phyloP scores from a whole-genome alignment of 35 echinoderm and acorn worm species.

The Lytechinus variegatus region DNA sequence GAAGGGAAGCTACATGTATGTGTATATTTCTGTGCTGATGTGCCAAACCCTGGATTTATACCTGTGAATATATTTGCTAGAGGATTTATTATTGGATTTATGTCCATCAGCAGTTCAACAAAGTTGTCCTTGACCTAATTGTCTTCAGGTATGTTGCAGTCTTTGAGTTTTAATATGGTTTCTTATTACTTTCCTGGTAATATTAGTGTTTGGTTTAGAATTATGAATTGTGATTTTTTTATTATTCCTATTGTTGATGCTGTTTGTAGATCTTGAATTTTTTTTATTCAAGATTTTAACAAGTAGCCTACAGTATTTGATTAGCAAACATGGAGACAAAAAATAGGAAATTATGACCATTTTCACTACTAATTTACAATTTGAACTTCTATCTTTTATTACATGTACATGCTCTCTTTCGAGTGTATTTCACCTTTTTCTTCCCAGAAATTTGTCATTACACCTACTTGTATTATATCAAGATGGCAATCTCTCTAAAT shows the following conservation, averaged over 20 bases:
- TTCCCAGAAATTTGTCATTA: not conserved
- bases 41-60: conserved; percentile 2
- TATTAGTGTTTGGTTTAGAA: too few relatives aligned
- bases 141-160: not conserved
- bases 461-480: not conserved
- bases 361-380: too few relatives aligned
- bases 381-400: too few relatives aligned
- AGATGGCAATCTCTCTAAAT: not conserved
- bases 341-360: too few relatives aligned
- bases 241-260: not conserved
- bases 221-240: not conserved
- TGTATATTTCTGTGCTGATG: not conserved
- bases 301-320: not conserved
- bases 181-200: too few relatives aligned
- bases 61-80: not conserved
- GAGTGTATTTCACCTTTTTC: not conserved
- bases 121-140: not conserved
- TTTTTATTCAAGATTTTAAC: not conserved
- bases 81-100: conserved; percentile 29
- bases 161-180: too few relatives aligned
- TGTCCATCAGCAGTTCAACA: not conserved
- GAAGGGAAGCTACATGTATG: not conserved
- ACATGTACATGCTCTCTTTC: too few relatives aligned
- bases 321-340: too few relatives aligned
- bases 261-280: not conserved